Base-by-base conservation (phyloP, 2,113 vertebrate genomes). In the Thamnophis sirtalis region DNA sequence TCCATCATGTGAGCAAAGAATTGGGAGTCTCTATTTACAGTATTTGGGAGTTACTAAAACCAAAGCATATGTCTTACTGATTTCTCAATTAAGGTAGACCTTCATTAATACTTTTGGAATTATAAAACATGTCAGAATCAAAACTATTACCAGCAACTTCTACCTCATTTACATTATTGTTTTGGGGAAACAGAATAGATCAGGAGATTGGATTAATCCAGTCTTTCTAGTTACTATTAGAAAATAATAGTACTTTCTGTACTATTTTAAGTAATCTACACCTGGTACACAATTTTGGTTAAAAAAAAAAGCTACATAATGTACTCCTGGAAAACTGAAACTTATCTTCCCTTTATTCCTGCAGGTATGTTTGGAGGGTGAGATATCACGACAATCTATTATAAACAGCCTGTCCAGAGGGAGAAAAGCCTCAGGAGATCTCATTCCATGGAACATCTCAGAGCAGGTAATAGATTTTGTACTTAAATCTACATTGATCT, bases 361-460 rank as follows among this genome's bases (percentile, higher is more conserved):
- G 9, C 94, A 99, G 99, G 98, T 99, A 50, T 99, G 98, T 97
- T 95, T 99, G 10, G 99, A 99, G 93, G 99, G 99, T 43, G 99
- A 99, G 96, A 99, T 99, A 94, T 99, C 99, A 10, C 98, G 97
- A 1, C 98, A 99, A 94, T 99, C 99, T 84, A 98, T 99, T 96
- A 96, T 99, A 93, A 99, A 97, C 96, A 99, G 99, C 95, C 97
- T 99, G 49, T 99, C 99, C 48, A 98, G 99, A 95, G 99, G 99
- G 38, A 99, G 98, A 96, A 99, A 99, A 90, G 99, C 99, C 33
- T 98, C 98, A 0, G 99, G 99, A 4, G 99, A 99, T 93, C 98
- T 99, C 54, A 99, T 99, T 96, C 99, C 99, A 1, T 99, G 99
- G 99, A 99, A 98, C 0, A 89, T 99, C 51, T 99, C 99, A 1